phyloP scores from a whole-genome alignment of 2,797 vertebrate genomes.

The Malacoraja senta region DNA sequence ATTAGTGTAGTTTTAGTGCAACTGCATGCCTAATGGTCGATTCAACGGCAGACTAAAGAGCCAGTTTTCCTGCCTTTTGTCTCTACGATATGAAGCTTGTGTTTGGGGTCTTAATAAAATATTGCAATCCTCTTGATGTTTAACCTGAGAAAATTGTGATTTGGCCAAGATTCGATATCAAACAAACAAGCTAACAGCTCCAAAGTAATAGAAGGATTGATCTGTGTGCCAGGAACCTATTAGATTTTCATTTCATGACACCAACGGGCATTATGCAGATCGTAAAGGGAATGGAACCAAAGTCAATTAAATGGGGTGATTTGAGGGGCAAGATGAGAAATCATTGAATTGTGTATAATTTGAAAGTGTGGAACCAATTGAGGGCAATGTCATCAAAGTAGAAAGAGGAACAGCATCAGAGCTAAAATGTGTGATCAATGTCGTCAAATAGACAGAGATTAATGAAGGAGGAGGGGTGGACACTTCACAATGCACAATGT shows the following conservation, averaged over 20 bases:
- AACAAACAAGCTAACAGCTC: background rate
- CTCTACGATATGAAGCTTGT: background rate
- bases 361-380: background rate
- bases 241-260: background rate
- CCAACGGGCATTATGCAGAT: background rate
- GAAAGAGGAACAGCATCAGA: background rate
- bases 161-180: background rate
- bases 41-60: too few species aligned
- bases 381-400: background rate
- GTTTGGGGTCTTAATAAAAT: too few species aligned
- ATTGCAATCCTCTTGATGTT: background rate
- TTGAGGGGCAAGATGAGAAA: background rate
- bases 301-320: background rate
- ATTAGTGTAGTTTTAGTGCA: too few species aligned
- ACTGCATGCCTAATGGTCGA: too few species aligned
- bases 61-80: too few species aligned
- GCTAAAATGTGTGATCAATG: too few species aligned
- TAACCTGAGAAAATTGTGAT: background rate
- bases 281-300: background rate
- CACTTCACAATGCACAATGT: background rate
- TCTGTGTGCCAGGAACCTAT: background rate
- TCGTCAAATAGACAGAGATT: background rate
- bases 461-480: background rate
- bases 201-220: background rate
- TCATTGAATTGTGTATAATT: background rate